Base-by-base conservation (phyloP, 2,113 vertebrate genomes). In the Pedionomus torquatus region DNA sequence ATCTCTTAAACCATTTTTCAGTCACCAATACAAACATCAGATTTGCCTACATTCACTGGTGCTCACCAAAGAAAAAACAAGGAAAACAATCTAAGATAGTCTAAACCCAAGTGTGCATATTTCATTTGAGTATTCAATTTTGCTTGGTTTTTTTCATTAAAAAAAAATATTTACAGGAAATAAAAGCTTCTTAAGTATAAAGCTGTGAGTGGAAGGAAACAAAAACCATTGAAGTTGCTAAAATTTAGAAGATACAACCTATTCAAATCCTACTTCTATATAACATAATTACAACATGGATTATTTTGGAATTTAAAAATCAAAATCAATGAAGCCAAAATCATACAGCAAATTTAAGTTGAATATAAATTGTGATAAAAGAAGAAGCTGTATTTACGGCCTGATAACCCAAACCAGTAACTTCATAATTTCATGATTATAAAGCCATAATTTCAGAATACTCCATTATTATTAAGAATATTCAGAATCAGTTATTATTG, bases 151-250 rank as follows among this genome's bases (percentile, higher is more conserved):
- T 15, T 44, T 17, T 14, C 43, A 5, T 19, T 54, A 9, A 21
- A 33, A 9, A 20, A 37, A 18, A 25, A 54, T 49, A 28, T 57
- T 84, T 69, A 55, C 43, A 78, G 12, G 37, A 78, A 54, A 69
- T 21, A 46, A 76, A 54, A 61, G 15, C 7, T 77, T 61, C n/a
- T 54, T 14, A 54, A 70, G 24, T n/a, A 41, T 48, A 18, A 68
- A 49, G 35, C 4, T 8, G 12, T 5, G 8, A 8, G 21, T 5
- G 3, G 2, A 12, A 20, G 31, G 18, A 7, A 18, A 51, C 48
- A 25, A 16, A 9, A n/a, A 69, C 15, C 17, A 17, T 37, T 20
- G 26, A 21, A 48, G 14, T 11, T 70, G 28, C 16, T 70, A 64
- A 64, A 57, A 35, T 37, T 49, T 51, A 43, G 21, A 41, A 54